Conservation (phyloP, 2,113 vertebrate genomes). For the Promerops cafer region DNA sequence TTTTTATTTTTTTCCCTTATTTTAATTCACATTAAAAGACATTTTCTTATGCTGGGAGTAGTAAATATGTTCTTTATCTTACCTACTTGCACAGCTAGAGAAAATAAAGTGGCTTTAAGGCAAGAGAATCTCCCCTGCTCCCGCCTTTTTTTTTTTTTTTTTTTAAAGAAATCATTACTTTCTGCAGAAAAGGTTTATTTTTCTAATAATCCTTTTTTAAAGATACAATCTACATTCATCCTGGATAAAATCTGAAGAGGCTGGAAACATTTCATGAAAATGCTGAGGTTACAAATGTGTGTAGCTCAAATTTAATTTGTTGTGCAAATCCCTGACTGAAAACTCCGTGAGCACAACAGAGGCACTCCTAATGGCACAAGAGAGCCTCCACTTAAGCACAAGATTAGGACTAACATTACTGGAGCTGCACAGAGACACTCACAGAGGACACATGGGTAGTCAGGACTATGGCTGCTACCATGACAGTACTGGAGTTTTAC, state of each 20-base stretch:
- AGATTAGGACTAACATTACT: background rate
- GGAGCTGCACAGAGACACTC: background rate
- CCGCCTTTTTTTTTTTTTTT: fast-evolving
- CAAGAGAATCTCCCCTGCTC: background rate
- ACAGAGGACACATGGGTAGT: background rate
- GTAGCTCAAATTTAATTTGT: background rate
- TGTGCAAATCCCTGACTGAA: background rate
- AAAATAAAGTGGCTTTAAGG: background rate
- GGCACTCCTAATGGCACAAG: background rate
- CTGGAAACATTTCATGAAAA: background rate
- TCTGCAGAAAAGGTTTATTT: background rate
- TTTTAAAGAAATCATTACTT: background rate
- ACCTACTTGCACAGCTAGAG: background rate
- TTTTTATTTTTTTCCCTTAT: background rate
- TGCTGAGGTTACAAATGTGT: background rate
- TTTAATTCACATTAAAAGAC: background rate
- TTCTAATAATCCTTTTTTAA: background rate
- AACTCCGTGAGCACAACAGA: background rate
- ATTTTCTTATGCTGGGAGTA: background rate
- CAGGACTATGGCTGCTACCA: background rate
- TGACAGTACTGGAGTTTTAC: background rate
- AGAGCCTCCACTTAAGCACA: background rate
- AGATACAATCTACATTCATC: background rate
- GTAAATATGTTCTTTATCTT: background rate
- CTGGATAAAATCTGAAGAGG: background rate